phyloP scores from a whole-genome alignment of 2,888 invertebrate genomes.

The Hymenopus coronatus region DNA sequence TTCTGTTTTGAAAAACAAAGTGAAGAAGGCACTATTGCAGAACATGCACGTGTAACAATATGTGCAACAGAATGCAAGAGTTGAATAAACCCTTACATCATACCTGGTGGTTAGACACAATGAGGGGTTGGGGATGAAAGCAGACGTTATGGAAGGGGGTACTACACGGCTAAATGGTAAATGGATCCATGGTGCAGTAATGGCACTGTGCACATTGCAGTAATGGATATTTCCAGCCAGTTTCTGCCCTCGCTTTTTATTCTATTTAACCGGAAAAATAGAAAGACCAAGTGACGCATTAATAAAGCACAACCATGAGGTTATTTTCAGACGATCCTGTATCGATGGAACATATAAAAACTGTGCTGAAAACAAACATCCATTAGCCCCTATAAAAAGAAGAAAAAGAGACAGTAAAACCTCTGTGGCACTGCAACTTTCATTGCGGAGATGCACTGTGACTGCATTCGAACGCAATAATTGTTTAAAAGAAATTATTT shows the following conservation, averaged over 20 bases:
- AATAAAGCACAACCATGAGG: background rate
- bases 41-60: too few relatives aligned
- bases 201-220: background rate
- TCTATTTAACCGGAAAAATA: background rate
- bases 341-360: background rate
- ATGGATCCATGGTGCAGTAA: background rate
- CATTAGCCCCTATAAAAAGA: background rate
- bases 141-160: background rate
- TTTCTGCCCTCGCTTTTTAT: background rate
- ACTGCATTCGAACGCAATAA: too few relatives aligned
- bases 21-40: too few relatives aligned
- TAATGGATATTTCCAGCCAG: background rate
- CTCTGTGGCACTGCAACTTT: too few relatives aligned
- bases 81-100: background rate
- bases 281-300: background rate
- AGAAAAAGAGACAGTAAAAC: background rate
- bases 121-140: background rate
- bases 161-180: background rate
- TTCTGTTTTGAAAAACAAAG: too few relatives aligned
- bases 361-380: background rate
- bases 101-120: background rate
- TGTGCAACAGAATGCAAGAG: too few relatives aligned
- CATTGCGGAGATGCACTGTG: too few relatives aligned
- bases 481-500: too few relatives aligned
- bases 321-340: background rate